phyloP scores from a whole-genome alignment of 2,888 invertebrate species.

The Troides helena region DNA sequence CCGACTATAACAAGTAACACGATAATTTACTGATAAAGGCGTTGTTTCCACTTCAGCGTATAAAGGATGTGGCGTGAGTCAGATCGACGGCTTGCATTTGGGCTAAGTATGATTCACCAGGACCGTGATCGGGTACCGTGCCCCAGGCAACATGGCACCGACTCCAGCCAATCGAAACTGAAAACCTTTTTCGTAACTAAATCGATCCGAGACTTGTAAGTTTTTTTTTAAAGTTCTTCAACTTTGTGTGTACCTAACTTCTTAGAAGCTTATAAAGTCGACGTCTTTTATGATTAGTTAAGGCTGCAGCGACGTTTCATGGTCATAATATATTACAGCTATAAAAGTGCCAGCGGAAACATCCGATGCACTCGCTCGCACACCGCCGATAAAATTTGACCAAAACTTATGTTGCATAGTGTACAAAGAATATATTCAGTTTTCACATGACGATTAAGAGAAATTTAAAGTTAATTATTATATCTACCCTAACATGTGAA shows the following conservation, averaged over 20 bases:
- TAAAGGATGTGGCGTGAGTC: slow-evolving; percentile 37
- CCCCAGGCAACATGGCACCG: slow-evolving; percentile 60
- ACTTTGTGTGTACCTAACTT: slow-evolving; percentile 13
- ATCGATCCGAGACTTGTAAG: slow-evolving; percentile 36
- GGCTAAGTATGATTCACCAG: slow-evolving; percentile 50
- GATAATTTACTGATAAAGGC: slow-evolving; percentile 20
- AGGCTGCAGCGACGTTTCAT: background rate
- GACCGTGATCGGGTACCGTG: slow-evolving; percentile 43
- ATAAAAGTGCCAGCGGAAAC: slow-evolving; percentile 3
- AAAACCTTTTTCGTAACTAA: slow-evolving; percentile 42
- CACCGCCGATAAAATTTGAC: background rate
- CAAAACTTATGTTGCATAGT: background rate
- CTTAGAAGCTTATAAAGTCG: slow-evolving; percentile 11
- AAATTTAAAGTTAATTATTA: too few relatives aligned
- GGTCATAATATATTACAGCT: background rate
- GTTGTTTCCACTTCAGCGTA: slow-evolving; percentile 12
- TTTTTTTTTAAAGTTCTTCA: slow-evolving; percentile 21
- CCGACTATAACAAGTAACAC: background rate
- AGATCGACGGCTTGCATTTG: slow-evolving; percentile 38
- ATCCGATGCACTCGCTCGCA: background rate
- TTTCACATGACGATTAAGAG: background rate
- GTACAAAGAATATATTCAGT: background rate
- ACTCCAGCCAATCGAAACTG: slow-evolving; percentile 54
- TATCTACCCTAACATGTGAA: too few relatives aligned
- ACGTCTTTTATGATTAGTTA: slow-evolving; percentile 10